Base-by-base conservation (phyloP, 2,888 invertebrate species). In the Orthosia cruda region DNA sequence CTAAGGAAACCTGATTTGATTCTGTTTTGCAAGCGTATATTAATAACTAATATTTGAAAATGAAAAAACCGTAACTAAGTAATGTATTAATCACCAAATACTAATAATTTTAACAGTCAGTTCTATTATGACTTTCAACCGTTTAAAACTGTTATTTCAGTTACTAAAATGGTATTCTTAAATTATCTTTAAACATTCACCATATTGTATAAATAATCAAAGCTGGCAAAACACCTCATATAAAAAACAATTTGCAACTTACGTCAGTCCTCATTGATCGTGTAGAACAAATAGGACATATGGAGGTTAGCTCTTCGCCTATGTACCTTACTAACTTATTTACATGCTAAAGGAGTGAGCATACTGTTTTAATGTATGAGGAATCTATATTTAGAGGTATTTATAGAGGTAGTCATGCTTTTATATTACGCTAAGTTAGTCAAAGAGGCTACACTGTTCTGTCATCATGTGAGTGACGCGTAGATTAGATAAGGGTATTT, bases 191-290 rank as follows among this genome's bases (percentile, higher is more conserved):
- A 26, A 40, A 0, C 40, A 40, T 40, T 7, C 15, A 26, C 23
- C 5, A 15, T 23, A 16, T 23, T 12, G 23, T 23, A 59, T 15
- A n/a, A 54, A 59, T 15, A 40, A 59, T 40, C n/a, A 61, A n/a
- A 20, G 20, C 15, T 5, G 13, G 15, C 45, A 61, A 40, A 70
- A 18, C 77, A 70, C 1, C 15, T 52, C 18, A 9, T 59, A 58
- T 23, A 71, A 71, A 66, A 32, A 66, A 52, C 65, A 52, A 66
- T 67, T 73, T 66, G 52, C 54, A 63, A 63, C 52, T 32, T n/a
- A 63, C 71, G 54, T 66, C 73, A 68, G 13, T 74, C 18, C 13
- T n/a, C 66, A 78, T 73, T 79, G 52, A 73, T 63, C 47, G 73
- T 58, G 40, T 15, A 16, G 32, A 13, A 52, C 64, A 79, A 79